Percentiles rank a stretch among this genome's conserved stretches.
Conservation (phyloP, 2,888 invertebrate genomes). For the Ashinkailepas kermadecensis region DNA sequence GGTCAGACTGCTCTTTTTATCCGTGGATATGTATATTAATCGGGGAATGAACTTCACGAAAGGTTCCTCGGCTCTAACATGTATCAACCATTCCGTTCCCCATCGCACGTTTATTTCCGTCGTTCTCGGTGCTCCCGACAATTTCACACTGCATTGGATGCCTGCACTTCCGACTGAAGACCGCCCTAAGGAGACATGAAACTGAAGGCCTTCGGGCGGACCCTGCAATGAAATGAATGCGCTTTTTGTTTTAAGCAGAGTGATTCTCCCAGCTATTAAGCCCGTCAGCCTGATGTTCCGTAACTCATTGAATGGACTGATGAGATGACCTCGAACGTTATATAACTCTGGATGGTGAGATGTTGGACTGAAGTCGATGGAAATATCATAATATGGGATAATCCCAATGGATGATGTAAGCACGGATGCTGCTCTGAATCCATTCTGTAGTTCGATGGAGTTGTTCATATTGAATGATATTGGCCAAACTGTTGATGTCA, state of each 20-base stretch:
- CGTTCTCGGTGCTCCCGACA: not conserved
- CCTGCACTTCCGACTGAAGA: no score
- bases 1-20: not conserved
- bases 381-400: not conserved
- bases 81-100: not conserved
- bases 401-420: not conserved
- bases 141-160: not conserved
- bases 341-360: not conserved
- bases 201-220: not conserved
- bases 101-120: not conserved
- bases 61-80: not conserved
- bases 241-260: not conserved
- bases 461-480: not conserved
- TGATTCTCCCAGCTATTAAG: not conserved
- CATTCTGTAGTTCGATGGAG: not conserved
- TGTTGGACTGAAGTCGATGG: not conserved
- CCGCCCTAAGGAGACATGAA: not conserved
- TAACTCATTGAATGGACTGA: not conserved
- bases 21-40: not conserved
- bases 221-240: not conserved
- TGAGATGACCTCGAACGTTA: not conserved
- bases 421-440: not conserved
- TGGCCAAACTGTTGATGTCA: not conserved
- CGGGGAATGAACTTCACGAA: not conserved
- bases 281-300: not conserved